Percentiles rank a stretch among this genome's conserved stretches.
Conservation (phyloP, 1,140 invertebrate species). For the Drosophila hydei region DNA sequence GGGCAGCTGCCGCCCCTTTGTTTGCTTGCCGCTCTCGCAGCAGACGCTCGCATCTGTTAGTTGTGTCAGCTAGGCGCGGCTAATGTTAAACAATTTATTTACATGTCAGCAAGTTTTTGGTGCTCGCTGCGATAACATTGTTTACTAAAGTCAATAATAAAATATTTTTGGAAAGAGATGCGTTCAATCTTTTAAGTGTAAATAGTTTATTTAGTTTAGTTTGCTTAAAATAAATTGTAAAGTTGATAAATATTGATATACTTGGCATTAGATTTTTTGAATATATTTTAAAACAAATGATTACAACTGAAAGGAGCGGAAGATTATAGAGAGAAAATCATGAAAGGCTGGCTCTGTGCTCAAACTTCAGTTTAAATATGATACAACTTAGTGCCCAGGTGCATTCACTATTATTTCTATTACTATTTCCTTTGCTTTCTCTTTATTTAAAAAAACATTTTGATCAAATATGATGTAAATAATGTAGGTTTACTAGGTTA, state of each 20-base stretch:
- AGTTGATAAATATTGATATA: neutral
- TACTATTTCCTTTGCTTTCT: too few relatives aligned
- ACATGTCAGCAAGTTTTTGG: conserved; percentile 72
- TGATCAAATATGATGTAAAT: too few relatives aligned
- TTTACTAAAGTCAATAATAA: conserved; percentile 13
- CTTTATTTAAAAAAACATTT: too few relatives aligned
- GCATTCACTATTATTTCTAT: too few relatives aligned
- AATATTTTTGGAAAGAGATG: conserved; percentile 7
- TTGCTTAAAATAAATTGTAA: neutral
- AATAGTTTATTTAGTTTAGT: neutral
- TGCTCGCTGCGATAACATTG: conserved; percentile 22
- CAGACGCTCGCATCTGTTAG: conserved; percentile 50
- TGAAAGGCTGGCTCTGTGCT: too few relatives aligned
- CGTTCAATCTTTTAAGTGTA: neutral
- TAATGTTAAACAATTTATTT: conserved; percentile 79
- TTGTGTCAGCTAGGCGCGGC: conserved; percentile 58
- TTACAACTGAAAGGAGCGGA: too few relatives aligned
- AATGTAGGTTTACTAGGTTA: too few relatives aligned
- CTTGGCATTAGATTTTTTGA: too few relatives aligned
- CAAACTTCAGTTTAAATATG: too few relatives aligned
- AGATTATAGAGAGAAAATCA: too few relatives aligned
- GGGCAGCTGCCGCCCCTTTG: conserved; percentile 38
- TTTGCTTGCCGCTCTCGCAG: conserved; percentile 40
- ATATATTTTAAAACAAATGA: too few relatives aligned
- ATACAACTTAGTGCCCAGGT: too few relatives aligned